Base-by-base conservation (phyloP, 1,140 invertebrate genomes). In the Papilio aristodemus region DNA sequence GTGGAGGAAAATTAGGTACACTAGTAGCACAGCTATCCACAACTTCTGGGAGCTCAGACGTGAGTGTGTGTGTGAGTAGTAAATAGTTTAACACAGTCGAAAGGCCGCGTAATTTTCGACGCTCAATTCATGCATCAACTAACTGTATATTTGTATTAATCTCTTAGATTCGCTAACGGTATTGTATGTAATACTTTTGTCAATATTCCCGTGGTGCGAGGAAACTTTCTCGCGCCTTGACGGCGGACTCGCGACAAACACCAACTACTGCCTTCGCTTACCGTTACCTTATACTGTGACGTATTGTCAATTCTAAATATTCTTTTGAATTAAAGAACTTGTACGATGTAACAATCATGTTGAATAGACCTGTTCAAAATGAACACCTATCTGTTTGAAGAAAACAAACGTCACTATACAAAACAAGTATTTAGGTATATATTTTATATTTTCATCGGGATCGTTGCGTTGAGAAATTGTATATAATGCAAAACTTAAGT, bases 91-190 rank as follows among this genome's bases (percentile, higher is more conserved):
- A 32, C 27, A 32, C 27, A 6, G 6, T 3, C 19, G 46, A 50
- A 50, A 50, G 19, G 46, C 46, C 19, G 46, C 46, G 46, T 50
- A 50, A 50, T 50, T 22, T 50, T 46, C 43, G 43, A 46, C 43
- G 43, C 19, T 54, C 46, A 13, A 27, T 59, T 36, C 32, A 32
- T 59, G 27, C 14, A 62, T 36, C 59, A 36, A 17, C 27, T 64
- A 64, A 64, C 39, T 64, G 37, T 64, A 64, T 64, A 64, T 41
- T 64, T 64, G 59, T 64, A 41, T 64, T 64, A 64, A 64, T 64
- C 39, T 64, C 62, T 1, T 64, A 64, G 62, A 64, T 64, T 64
- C 38, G 39, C 62, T 64, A 64, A 64, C 62, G 62, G 62, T 64
- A 43, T 25, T 63, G 60, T 63, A 64, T 64, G 39, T 64, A 64